Conservation (phyloP, 2,797 vertebrate species). For the Labeo calbasu region DNA sequence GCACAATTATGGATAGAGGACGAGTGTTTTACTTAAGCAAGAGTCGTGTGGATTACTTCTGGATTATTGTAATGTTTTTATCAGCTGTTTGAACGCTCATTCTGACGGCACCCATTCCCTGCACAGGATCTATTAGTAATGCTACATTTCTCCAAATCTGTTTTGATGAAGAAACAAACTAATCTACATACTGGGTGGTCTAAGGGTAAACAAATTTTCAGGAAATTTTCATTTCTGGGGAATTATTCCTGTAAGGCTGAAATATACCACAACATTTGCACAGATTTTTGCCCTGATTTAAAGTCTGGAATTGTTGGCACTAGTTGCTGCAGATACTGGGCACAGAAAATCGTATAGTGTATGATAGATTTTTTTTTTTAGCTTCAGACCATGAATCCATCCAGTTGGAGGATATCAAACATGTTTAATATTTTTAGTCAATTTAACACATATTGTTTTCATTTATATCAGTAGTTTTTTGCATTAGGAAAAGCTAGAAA, state of each 20-base stretch:
- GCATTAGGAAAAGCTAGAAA: neutral
- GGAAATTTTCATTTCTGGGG: neutral
- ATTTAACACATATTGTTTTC: neutral
- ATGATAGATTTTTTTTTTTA: neutral
- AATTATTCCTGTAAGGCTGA: neutral
- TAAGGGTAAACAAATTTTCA: too few species aligned
- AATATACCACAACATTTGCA: neutral
- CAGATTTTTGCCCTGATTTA: neutral
- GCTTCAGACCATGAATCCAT: neutral
- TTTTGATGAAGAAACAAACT: neutral
- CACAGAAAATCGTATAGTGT: neutral
- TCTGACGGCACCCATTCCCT: neutral
- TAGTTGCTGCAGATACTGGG: neutral
- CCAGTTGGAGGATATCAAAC: neutral
- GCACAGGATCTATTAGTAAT: neutral
- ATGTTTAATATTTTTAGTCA: neutral
- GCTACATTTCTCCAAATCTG: neutral
- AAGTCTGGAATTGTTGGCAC: neutral
- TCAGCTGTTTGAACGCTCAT: neutral
- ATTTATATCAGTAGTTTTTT: neutral
- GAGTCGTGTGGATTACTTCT: neutral
- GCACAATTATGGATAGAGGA: too few species aligned
- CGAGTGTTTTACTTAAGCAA: too few species aligned
- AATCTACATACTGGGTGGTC: neutral
- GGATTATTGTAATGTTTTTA: neutral